phyloP scores from a whole-genome alignment of 2,113 vertebrate species.

The Bubalus kerabau region DNA sequence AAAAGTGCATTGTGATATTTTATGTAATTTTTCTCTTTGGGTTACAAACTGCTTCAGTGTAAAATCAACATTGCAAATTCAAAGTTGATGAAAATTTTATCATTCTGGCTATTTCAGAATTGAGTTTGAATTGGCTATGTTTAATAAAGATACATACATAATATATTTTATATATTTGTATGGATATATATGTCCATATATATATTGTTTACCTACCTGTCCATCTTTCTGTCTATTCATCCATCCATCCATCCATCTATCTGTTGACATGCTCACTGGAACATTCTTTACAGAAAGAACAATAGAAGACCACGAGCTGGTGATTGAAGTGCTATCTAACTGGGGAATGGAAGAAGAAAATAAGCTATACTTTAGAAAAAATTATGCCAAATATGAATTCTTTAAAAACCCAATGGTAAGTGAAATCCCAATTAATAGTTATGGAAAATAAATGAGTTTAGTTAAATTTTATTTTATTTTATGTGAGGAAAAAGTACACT shows the following conservation, averaged over 20 bases:
- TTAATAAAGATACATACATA: background rate
- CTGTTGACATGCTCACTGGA: background rate
- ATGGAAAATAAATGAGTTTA: background rate
- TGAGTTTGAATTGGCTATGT: slow-evolving; percentile 22
- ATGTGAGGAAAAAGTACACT: background rate
- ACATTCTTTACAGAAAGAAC: slow-evolving; percentile 86
- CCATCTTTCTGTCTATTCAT: background rate
- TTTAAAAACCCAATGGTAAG: slow-evolving; percentile 97
- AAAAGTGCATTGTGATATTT: slow-evolving; percentile 25
- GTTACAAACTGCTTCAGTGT: background rate
- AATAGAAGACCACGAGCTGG: slow-evolving; percentile 95
- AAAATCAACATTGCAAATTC: slow-evolving; percentile 22
- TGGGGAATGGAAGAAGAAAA: slow-evolving; percentile 92
- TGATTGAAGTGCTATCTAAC: slow-evolving; percentile 91
- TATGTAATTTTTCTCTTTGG: slow-evolving; percentile 5
- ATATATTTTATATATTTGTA: slow-evolving; percentile 3
- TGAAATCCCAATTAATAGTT: slow-evolving; percentile 15
- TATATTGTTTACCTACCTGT: background rate
- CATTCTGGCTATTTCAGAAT: slow-evolving; percentile 16
- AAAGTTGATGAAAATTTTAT: slow-evolving; percentile 4
- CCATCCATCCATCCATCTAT: background rate
- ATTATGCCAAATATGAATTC: slow-evolving; percentile 98
- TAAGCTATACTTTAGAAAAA: slow-evolving; percentile 96
- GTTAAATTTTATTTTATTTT: slow-evolving; percentile 43
- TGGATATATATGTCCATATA: background rate